Evolutionary conservation across 2,113 vertebrate species (phyloP).

Genomic region (Centropus unirufus): DNA sequence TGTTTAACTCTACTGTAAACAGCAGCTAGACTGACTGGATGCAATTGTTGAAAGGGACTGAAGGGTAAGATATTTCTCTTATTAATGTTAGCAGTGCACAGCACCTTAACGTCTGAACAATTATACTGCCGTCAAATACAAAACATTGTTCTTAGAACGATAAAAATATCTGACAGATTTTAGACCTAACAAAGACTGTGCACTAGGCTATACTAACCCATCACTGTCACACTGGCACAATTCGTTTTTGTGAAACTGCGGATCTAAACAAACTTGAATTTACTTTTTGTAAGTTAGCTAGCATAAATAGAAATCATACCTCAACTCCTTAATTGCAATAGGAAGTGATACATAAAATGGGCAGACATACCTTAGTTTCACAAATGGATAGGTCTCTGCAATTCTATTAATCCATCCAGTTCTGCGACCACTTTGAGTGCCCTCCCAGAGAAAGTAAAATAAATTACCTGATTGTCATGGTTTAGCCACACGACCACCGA

Average conservation of each 20-base stretch:
- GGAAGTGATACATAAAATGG: not conserved
- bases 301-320: not conserved
- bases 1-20: not conserved
- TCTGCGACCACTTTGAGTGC: not conserved
- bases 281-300: not conserved
- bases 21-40: not conserved
- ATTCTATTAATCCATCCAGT: not conserved
- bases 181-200: not conserved
- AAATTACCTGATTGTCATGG: not conserved
- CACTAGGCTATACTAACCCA: not conserved
- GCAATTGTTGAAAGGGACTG: not conserved
- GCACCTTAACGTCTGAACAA: not conserved
- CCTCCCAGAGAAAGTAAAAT: not conserved
- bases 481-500: not conserved
- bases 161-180: not conserved
- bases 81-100: not conserved
- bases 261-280: not conserved
- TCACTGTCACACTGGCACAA: not conserved
- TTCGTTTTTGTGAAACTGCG: not conserved
- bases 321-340: not conserved
- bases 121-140: not conserved
- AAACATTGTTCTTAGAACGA: not conserved
- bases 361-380: not conserved
- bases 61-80: not conserved
- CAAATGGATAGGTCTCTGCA: not conserved